Percentiles rank a stretch among this genome's conserved stretches.
Evolutionary conservation across 2,113 vertebrate genomes (phyloP).

Genomic region (Oxyura jamaicensis): DNA sequence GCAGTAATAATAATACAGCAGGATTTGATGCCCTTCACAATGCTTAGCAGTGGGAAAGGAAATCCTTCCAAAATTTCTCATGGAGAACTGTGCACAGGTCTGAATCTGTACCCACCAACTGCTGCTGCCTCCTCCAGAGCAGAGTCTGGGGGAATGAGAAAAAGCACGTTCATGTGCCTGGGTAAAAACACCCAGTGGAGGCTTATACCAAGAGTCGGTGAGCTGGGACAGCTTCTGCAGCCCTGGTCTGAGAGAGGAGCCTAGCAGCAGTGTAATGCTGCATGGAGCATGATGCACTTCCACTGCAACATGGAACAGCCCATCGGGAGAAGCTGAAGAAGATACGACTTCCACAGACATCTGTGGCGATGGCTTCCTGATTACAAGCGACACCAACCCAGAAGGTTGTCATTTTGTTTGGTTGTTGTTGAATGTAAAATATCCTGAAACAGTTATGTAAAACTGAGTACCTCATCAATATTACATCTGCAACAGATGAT

Average conservation of each 20-base stretch:
- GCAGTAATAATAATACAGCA: rapidly evolving
- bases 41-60: not conserved
- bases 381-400: not conserved
- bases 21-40: not conserved
- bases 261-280: rapidly evolving
- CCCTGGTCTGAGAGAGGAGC: rapidly evolving
- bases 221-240: not conserved
- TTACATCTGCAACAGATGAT: not conserved
- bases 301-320: not conserved
- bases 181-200: not conserved
- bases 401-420: not conserved
- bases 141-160: not conserved
- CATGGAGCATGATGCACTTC: rapidly evolving
- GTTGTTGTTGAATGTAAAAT: not conserved
- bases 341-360: not conserved
- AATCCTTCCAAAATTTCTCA: not conserved
- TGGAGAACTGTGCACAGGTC: not conserved
- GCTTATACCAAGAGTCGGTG: not conserved
- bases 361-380: not conserved
- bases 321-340: not conserved
- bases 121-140: not conserved
- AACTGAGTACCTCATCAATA: not conserved
- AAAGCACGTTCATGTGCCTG: rapidly evolving
- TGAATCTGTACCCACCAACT: not conserved
- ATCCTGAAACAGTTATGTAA: not conserved